Conservation (phyloP, 2,797 vertebrate species). For the Silurus lanzhouensis region DNA sequence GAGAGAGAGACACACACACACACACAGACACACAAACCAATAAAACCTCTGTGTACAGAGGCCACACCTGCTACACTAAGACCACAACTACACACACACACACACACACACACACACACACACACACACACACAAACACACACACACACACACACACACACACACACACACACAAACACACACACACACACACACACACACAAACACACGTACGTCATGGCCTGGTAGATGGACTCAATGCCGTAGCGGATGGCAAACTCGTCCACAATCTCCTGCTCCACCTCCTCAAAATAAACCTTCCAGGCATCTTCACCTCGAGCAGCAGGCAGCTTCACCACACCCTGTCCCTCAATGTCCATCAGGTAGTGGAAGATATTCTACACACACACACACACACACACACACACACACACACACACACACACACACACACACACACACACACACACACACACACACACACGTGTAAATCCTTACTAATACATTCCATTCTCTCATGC, state of each 20-base stretch:
- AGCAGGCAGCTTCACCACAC: conserved; percentile 84
- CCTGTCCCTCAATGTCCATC: conserved; percentile 84
- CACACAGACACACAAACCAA: background rate
- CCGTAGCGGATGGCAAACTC: conserved; percentile 98
- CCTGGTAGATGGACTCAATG: conserved; percentile 95
- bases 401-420: conserved; percentile 40
- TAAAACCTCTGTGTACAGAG: background rate
- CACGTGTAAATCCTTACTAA: background rate
- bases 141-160: conserved; percentile 21
- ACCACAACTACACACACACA: background rate
- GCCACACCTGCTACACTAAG: background rate
- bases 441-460: conserved; percentile 4
- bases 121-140: conserved; percentile 17
- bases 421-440: conserved; percentile 45
- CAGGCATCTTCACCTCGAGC: conserved; percentile 91
- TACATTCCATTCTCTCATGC: background rate
- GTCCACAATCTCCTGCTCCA: conserved; percentile 92
- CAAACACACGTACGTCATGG: conserved; percentile 85
- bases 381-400: conserved; percentile 42
- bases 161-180: background rate
- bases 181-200: conserved; percentile 29
- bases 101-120: conserved; percentile 27
- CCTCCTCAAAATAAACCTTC: conserved; percentile 96
- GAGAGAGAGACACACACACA: too few species aligned
- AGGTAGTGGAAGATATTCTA: conserved; percentile 93